Conservation (phyloP, 2,797 vertebrate species). For the Hybognathus amarus region DNA sequence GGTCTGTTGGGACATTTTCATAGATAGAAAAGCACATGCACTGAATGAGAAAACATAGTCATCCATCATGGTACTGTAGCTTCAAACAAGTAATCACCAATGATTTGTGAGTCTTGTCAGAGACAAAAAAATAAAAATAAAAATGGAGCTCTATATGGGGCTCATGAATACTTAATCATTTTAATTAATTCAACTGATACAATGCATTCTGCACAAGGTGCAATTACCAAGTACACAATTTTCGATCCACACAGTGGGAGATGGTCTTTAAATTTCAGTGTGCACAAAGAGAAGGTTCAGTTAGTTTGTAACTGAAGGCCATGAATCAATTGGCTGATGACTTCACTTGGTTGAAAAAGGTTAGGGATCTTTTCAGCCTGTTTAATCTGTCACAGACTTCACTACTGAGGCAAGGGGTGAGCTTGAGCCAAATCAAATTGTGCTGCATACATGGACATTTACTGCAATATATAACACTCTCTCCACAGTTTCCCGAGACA, state of each 20-base stretch:
- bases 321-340: conserved; percentile 14
- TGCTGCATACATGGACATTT: not conserved
- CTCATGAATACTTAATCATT: conserved; percentile 33
- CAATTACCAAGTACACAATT: conserved; percentile 27
- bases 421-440: not conserved
- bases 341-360: not conserved
- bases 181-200: conserved; percentile 8
- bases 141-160: not conserved
- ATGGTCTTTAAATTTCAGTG: not conserved
- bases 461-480: not conserved
- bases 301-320: not conserved
- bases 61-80: not conserved
- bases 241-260: not conserved
- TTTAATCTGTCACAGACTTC: conserved; percentile 5
- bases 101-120: conserved; percentile 24
- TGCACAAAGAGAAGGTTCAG: not conserved
- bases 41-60: not conserved
- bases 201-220: conserved; percentile 2
- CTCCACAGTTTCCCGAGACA: no score
- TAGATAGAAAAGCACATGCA: not conserved
- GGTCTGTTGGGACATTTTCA: conserved; percentile 1
- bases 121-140: conserved; percentile 2
- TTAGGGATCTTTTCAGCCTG: conserved; percentile 1
- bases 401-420: not conserved
- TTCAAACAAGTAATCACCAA: not conserved